Base-by-base conservation (phyloP, 2,113 vertebrate genomes). In the Aplodontia rufa region DNA sequence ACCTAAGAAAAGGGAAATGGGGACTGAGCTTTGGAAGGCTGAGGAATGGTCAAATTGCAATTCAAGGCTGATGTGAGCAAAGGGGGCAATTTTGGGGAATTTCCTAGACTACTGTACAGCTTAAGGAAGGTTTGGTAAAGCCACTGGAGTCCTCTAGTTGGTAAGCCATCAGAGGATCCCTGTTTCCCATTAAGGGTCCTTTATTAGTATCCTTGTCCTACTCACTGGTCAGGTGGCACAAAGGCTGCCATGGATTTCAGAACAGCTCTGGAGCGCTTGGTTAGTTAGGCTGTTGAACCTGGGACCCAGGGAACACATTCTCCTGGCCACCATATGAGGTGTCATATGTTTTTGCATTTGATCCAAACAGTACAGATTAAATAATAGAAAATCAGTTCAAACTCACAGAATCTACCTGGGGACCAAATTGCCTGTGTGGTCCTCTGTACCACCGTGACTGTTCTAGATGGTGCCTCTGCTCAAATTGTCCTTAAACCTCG, bases 401-500 rank as follows among this genome's bases (percentile, higher is more conserved):
- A 62, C 16, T 2, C 45, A 30, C 53, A 22, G 19, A 32, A 58
- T 64, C 62, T 58, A 6, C 32, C 7, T 49, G 42, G 45, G 20
- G 7, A 87, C 13, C 1, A 19, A 7, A 55, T 13, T 35, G 5
- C 11, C 76, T 42, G 7, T 11, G 28, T 37, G 14, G 45, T 30
- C 40, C 49, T 68, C 37, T 24, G 28, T 6, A 28, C 5, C 28
- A 26, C 47, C 2, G 0, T 0, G 22, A 16, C 24, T 51, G 1
- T 79, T 60, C 13, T 8, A 45, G 8, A 42, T 0, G 12, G 71
- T 42, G 26, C 28, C 19, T 68, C 84, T 53, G 20, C 62, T 82
- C 76, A 60, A 32, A 40, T n/a, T 17, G 42, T 28, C 40, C 83
- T 35, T 30, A 10, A 55, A 55, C 45, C 35, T 60, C 9, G 64